Base-by-base conservation (phyloP, 1,140 invertebrate species). In the Mizuhopecten yessoensis region DNA sequence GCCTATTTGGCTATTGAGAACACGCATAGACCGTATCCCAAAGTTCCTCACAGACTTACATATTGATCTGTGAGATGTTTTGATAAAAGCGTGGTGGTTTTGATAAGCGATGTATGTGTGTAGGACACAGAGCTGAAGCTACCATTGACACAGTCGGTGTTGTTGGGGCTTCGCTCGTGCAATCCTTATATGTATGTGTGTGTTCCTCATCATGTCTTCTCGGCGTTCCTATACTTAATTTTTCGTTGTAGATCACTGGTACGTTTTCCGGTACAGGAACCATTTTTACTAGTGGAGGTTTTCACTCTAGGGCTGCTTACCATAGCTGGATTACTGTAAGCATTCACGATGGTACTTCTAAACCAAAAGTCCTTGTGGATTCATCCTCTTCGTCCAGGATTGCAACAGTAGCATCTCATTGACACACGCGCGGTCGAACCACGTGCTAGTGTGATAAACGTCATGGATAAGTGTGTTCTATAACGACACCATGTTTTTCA, bases 1-100 rank as follows among this genome's bases (percentile, higher is more conserved):
- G 17, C 45, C n/a, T n/a, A n/a, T 23, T 2, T 57, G 9, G 45
- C 20, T 57, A 75, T 11, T 75, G 57, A 75, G 57, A 75, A 75
- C 57, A 1, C 11, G 36, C 36, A 39, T 39, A 13, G 36, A 39
- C 10, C 45, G 45, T 49, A 49, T 49, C 45, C 45, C 45, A 20
- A 20, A 75, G 23, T 29, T 75, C 57, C 23, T 75, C 23, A n/a
- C 57, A 75, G 57, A 75, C 57, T 29, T 75, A 75, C 0, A 17
- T 75, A 75, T 75, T 75, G 57, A 75, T 75, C 57, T 11, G 23
- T 17, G n/a, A 75, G 57, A 75, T 75, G n/a, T 75, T 75, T 75
- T 75, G 57, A 75, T 75, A 75, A 75, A 75, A 75, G 57, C 57
- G 57, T 29, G 57, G 23, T 75, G 57, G 57, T 75, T 75, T 75